phyloP scores from a whole-genome alignment of 2,113 vertebrate species.

The Rostratula benghalensis region DNA sequence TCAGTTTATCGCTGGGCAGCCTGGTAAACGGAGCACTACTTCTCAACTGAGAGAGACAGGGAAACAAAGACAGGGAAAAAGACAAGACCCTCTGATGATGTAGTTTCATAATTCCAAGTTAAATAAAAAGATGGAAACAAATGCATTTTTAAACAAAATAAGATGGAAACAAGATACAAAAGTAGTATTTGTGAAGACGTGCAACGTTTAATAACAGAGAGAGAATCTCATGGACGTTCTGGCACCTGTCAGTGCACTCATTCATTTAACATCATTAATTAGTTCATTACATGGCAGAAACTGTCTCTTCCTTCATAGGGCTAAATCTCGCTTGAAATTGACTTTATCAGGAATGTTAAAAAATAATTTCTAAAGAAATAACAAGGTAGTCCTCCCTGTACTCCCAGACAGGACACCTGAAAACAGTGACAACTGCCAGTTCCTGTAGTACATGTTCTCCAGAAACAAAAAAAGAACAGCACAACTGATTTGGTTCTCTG shows the following conservation, averaged over 20 bases:
- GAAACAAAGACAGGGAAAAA: background rate
- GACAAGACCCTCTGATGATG: background rate
- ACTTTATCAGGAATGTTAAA: background rate
- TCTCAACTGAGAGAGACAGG: conserved; percentile 75
- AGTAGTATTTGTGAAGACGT: background rate
- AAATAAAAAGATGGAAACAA: background rate
- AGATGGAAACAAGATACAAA: background rate
- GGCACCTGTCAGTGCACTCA: background rate
- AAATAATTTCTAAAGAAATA: background rate
- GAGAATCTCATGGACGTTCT: background rate
- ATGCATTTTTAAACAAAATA: background rate
- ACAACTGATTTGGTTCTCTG: background rate
- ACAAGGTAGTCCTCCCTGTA: background rate
- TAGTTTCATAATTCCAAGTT: background rate
- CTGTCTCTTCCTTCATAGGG: background rate
- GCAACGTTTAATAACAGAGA: background rate
- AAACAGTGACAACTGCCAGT: background rate
- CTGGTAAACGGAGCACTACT: conserved; percentile 90
- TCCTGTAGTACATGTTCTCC: background rate
- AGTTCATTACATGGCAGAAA: background rate
- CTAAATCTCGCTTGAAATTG: background rate
- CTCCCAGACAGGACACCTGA: background rate
- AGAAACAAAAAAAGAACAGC: background rate
- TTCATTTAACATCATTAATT: background rate
- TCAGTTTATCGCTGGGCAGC: conserved; percentile 93